These are phyloP conservation scores for Helarctos malayanus DNA, from an alignment of 2,797 vertebrate species.

Conservation along the genomic window DNA sequence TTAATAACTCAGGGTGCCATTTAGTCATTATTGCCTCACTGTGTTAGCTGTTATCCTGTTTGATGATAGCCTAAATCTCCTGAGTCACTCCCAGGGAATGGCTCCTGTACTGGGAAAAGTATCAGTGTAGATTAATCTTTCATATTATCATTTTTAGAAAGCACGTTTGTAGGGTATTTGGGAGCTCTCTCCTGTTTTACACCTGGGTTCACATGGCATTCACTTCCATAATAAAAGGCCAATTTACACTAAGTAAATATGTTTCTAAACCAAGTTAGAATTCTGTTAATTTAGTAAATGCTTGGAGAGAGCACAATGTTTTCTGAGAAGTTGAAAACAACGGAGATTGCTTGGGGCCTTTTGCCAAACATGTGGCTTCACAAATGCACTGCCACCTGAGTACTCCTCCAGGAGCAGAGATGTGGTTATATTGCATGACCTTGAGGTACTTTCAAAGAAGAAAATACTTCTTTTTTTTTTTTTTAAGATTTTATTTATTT, in stretches of 20 bases:
- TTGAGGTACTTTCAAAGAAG: conserved; percentile 6
- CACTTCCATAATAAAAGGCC: conserved; percentile 56
- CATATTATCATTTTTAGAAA: conserved; percentile 66
- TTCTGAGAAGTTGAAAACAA: background rate
- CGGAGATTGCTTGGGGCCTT: background rate
- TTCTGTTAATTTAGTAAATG: conserved; percentile 70
- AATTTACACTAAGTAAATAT: conserved; percentile 19
- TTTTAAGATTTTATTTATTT: too few species aligned
- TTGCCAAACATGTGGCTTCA: conserved; percentile 14
- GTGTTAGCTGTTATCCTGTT: conserved; percentile 50
- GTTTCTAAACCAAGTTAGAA: conserved; percentile 61
- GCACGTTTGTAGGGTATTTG: conserved; percentile 50
- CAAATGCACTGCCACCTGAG: background rate
- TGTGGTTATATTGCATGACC: background rate
- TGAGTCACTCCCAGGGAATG: conserved; percentile 53
- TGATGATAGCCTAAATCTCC: conserved; percentile 56
- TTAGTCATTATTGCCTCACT: conserved; percentile 69
- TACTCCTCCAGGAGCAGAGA: background rate
- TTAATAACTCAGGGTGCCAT: conserved; percentile 76
- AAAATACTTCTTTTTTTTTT: background rate
- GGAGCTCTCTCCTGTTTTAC: conserved; percentile 62
- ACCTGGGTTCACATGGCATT: conserved; percentile 64
- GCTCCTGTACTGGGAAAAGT: conserved; percentile 44
- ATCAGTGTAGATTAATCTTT: conserved; percentile 75
- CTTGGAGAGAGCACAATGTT: conserved; percentile 51